phyloP scores from a whole-genome alignment of 2,797 vertebrate genomes.

The Epinephelus malabaricus region DNA sequence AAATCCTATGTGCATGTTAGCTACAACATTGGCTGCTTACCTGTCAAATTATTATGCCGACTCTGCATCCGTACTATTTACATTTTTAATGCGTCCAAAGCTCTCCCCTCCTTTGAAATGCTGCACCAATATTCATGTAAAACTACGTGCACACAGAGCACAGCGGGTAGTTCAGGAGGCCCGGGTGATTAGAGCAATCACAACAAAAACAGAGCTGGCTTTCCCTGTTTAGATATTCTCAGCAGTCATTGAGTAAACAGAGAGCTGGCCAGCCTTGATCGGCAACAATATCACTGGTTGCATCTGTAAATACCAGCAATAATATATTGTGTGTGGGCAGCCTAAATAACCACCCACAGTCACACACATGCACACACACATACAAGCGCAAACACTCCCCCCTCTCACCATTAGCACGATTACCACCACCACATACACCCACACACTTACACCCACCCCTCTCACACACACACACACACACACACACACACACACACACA shows the following conservation, averaged over 20 bases:
- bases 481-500: constrained; percentile 24
- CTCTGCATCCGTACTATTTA: not conserved
- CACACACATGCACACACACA: not conserved
- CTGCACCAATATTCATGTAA: constrained; percentile 1
- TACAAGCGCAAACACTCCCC: not conserved
- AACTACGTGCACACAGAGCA: constrained; percentile 9
- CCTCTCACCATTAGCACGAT: constrained; percentile 3
- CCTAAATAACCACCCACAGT: constrained; percentile 4
- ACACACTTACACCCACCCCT: not conserved
- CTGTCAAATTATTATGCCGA: constrained; percentile 10
- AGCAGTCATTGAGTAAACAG: constrained; percentile 18
- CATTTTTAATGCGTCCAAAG: constrained; percentile 19
- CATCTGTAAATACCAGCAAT: constrained; percentile 12
- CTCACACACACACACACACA: constrained; percentile 16
- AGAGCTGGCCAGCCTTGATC: constrained; percentile 25
- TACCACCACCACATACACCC: constrained; percentile 8
- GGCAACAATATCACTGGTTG: constrained; percentile 5
- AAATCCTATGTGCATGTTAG: not conserved
- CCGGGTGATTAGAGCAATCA: constrained; percentile 23
- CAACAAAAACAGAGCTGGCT: constrained; percentile 28
- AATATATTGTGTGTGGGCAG: constrained; percentile 15
- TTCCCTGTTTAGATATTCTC: constrained; percentile 16
- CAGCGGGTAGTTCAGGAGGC: constrained; percentile 3
- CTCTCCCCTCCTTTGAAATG: constrained; percentile 28
- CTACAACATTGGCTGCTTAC: not conserved